phyloP scores from a whole-genome alignment of 2,888 invertebrate species.

The Silvanus unidentatus region DNA sequence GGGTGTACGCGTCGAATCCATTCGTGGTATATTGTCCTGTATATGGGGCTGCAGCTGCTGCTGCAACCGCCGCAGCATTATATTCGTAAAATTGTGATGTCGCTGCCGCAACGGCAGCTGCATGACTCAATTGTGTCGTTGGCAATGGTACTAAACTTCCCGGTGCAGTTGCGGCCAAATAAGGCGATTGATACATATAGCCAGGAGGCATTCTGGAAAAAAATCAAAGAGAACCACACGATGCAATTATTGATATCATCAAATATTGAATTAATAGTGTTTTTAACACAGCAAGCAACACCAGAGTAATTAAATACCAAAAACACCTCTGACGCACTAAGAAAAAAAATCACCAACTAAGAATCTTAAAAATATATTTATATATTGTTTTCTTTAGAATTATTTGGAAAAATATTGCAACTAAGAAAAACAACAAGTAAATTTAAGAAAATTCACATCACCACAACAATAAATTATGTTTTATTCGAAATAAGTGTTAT shows the following conservation, averaged over 20 bases:
- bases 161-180: slow-evolving; percentile 57
- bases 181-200: slow-evolving; percentile 72
- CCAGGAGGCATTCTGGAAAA: slow-evolving; percentile 64
- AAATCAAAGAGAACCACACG: neutral
- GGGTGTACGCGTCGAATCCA: slow-evolving; percentile 62
- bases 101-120: slow-evolving; percentile 70
- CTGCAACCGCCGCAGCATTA: slow-evolving; percentile 61
- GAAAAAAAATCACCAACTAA: slow-evolving; percentile 5
- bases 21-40: slow-evolving; percentile 65
- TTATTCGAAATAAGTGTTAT: no score
- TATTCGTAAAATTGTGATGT: slow-evolving; percentile 78
- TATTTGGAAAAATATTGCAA: no score
- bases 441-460: no score
- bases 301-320: slow-evolving; percentile 36
- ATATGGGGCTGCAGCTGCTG: slow-evolving; percentile 59
- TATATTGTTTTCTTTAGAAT: no score
- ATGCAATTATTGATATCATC: neutral
- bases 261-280: slow-evolving; percentile 2
- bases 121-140: slow-evolving; percentile 64
- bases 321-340: slow-evolving; percentile 34
- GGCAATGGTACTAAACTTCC: slow-evolving; percentile 65
- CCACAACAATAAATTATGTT: no score
- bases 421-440: no score
- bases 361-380: neutral
- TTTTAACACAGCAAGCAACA: slow-evolving; percentile 43